A percentile compares a stretch with the other conserved stretches of the same genome.
phyloP scores from a whole-genome alignment of 2,797 vertebrate genomes.

The Macrochelys suwanniensis region DNA sequence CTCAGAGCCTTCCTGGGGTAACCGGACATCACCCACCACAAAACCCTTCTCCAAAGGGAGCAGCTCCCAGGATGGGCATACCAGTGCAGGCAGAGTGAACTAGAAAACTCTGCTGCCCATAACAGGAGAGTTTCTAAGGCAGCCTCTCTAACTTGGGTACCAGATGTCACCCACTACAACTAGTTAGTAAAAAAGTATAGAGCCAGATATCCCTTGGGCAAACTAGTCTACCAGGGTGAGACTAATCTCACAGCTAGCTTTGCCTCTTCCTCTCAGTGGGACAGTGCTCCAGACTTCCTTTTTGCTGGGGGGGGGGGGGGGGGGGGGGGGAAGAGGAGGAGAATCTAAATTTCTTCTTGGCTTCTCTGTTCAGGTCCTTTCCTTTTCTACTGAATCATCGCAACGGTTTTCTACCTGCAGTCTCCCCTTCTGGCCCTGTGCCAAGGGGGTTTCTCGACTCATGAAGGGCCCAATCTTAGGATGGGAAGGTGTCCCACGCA shows the following conservation, averaged over 20 bases:
- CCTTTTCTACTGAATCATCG: background rate
- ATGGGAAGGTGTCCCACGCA: background rate
- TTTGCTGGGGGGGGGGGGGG: background rate
- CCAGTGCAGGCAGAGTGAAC: background rate
- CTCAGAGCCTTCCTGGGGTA: background rate
- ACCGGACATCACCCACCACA: background rate
- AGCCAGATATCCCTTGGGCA: background rate
- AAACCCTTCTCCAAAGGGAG: background rate
- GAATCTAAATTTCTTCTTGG: slow-evolving; percentile 14
- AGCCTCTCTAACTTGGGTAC: background rate
- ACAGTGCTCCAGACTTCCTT: background rate
- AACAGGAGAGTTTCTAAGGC: background rate
- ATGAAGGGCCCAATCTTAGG: background rate
- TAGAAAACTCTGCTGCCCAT: background rate
- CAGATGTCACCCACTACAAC: background rate
- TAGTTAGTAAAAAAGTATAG: fast-evolving
- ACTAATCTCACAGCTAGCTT: background rate
- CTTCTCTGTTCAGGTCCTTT: slow-evolving; percentile 43
- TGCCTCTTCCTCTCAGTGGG: background rate
- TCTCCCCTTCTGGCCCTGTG: background rate
- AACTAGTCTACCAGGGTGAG: fast-evolving
- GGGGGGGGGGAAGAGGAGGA: background rate
- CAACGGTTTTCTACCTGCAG: background rate
- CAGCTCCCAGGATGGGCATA: background rate
- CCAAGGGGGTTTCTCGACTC: background rate